These are phyloP conservation scores for Neomorphus geoffroyi DNA, from an alignment of 2,797 vertebrate species.

Conservation along the genomic window DNA sequence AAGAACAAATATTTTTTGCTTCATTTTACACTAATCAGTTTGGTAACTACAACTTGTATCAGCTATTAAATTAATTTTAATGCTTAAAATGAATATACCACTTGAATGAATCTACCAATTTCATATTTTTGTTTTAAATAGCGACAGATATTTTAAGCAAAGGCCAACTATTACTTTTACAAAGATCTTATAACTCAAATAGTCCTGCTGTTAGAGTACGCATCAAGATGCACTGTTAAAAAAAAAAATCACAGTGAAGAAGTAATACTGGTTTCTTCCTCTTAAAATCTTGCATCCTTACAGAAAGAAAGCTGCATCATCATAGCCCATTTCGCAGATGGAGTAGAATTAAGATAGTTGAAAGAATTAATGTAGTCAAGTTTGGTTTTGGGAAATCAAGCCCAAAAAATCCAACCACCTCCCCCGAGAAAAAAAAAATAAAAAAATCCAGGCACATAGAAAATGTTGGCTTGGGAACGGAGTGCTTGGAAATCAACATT, in stretches of 20 bases:
- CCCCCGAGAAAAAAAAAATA: no score
- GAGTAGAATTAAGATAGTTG: background rate
- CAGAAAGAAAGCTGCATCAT: background rate
- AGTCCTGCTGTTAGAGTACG: background rate
- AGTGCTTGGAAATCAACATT: background rate
- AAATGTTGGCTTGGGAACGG: background rate
- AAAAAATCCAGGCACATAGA: fast-evolving
- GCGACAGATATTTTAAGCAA: background rate
- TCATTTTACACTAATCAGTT: background rate
- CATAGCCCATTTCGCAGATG: background rate
- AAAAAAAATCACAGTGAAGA: background rate
- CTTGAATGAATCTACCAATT: background rate
- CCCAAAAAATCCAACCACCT: fast-evolving
- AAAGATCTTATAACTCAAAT: background rate
- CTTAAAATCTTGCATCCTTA: background rate
- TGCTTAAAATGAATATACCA: background rate
- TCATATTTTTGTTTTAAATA: background rate
- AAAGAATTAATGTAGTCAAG: fast-evolving
- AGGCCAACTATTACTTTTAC: background rate
- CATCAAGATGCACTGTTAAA: fast-evolving
- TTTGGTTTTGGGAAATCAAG: background rate
- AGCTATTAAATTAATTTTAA: background rate
- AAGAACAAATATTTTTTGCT: background rate
- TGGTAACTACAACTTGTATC: background rate
- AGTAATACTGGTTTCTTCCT: background rate